Conservation (phyloP, 2,113 vertebrate genomes). For the Oenanthe oenanthe region DNA sequence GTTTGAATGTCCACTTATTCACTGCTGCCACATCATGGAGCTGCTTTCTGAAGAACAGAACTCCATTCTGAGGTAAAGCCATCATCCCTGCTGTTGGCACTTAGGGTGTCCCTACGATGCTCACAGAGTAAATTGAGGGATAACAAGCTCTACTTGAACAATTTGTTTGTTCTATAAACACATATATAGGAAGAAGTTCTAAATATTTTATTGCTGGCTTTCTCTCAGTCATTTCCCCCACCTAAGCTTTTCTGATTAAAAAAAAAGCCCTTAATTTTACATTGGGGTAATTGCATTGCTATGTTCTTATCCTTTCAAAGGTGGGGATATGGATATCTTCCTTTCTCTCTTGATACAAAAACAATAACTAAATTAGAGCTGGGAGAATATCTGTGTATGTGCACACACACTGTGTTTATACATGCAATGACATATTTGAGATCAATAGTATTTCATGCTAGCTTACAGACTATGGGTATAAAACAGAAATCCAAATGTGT, state of each 20-base stretch:
- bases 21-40: neutral
- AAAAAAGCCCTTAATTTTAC: neutral
- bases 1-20: neutral
- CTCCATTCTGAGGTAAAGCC: neutral
- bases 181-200: neutral
- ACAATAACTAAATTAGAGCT: neutral
- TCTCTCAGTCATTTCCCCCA: neutral
- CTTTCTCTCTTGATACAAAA: neutral
- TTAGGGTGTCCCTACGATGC: fast-evolving
- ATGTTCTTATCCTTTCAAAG: neutral
- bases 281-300: neutral
- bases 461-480: neutral
- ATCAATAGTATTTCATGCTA: neutral
- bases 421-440: neutral
- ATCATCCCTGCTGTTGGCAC: neutral
- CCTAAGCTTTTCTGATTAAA: neutral
- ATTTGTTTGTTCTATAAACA: neutral
- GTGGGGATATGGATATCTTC: neutral
- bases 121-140: neutral
- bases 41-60: neutral
- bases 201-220: neutral
- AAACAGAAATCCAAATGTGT: neutral
- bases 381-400: neutral
- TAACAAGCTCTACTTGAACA: neutral
- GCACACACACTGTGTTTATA: neutral